Evolutionary conservation across 2,797 vertebrate genomes (phyloP).

Genomic region (Xiphorhynchus erythropygius): DNA sequence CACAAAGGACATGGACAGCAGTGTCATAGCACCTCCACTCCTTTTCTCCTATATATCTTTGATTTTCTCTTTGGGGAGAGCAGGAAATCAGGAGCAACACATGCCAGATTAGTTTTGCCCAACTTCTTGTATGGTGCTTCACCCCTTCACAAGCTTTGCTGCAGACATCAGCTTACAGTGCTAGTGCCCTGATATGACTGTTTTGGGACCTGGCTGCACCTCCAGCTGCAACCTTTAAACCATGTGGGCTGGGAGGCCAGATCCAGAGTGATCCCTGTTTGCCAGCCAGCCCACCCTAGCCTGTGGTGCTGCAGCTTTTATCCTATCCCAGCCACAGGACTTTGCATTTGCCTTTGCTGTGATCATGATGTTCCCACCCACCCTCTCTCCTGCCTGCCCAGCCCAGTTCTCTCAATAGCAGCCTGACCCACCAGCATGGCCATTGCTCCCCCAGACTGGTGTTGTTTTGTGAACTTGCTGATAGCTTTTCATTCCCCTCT

Average conservation of each 20-base stretch:
- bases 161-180: background rate
- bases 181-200: too few species aligned
- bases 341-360: background rate
- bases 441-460: background rate
- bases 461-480: background rate
- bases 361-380: background rate
- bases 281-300: background rate
- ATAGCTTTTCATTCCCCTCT: background rate
- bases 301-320: background rate
- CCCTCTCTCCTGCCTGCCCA: background rate
- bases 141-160: background rate
- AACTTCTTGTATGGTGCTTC: background rate
- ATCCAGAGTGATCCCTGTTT: background rate
- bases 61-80: background rate
- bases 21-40: background rate
- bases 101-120: background rate
- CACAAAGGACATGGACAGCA: background rate
- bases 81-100: background rate
- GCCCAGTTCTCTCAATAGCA: background rate
- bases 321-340: background rate
- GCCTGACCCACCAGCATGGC: background rate
- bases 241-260: background rate
- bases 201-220: background rate
- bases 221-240: background rate
- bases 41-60: accelerated